Evolutionary conservation across 2,797 vertebrate species (phyloP), one percentile per base, ranked within the genome.

Genomic region (Sebastes kiyomatsui): DNA sequence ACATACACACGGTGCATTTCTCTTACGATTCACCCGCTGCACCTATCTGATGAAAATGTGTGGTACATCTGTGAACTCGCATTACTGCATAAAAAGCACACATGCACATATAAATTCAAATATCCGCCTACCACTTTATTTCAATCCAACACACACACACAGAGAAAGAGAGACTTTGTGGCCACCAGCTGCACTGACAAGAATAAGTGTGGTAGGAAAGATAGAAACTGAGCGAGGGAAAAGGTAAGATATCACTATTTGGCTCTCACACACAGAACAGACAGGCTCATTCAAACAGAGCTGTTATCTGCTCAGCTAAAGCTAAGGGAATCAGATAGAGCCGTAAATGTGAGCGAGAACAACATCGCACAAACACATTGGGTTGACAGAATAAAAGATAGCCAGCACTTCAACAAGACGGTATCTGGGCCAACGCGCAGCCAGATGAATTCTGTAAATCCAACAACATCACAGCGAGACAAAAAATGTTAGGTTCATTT

Each of bases 381-480:
- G 76, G 59, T 52, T 85, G 92, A 90, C 91, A 81, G 84, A 75
- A 86, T 80, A 78, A 85, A 87, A 87, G 90, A 92, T 90, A 89
- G 88, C 78, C 86, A 38, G 67, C 75, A 72, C 84, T 88, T 89
- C 71, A 83, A 71, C 79, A 23, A 74, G 87, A 89, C 90, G 23
- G 61, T 83, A 90, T 92, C 90, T 81, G 82, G 75, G 83, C 78
- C 75, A 75, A 49, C 69, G 56, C 58, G 23, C 79, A 80, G 75
- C 35, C 78, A 61, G 81, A 76, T 42, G 54, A 84, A 67, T 86
- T 72, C 75, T 38, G 81, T 55, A 62, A 83, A 76, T 87, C 66
- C 77, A 90, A 90, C 79, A 79, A 71, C 86, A 89, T 88, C 80
- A 72, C 69, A 72, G 60, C 28, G 46, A 64, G 76, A 75, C 69